Percentiles rank a stretch among this genome's conserved stretches.
Conservation (phyloP, 1,140 invertebrate species). For the Pristionchus pacificus region DNA sequence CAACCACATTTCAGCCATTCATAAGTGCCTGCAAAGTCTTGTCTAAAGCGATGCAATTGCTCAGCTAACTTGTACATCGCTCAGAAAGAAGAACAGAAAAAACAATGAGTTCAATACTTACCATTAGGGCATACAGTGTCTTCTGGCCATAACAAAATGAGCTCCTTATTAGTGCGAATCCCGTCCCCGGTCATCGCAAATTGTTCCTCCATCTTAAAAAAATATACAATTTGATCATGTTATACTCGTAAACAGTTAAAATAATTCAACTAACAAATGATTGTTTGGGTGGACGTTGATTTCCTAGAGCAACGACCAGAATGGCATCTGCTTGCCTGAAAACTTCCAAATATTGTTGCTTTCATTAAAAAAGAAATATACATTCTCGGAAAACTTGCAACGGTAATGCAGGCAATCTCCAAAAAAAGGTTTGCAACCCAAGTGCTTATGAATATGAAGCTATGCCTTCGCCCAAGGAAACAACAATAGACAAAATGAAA, state of each 20-base stretch:
- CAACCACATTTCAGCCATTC: slow-evolving; percentile 93
- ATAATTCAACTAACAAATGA: slow-evolving; percentile 44
- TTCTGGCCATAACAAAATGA: slow-evolving; percentile 86
- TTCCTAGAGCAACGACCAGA: slow-evolving; percentile 74
- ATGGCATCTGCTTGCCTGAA: slow-evolving; percentile 97
- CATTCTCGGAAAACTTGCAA: no score
- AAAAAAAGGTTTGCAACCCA: no score
- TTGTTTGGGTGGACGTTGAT: slow-evolving; percentile 44
- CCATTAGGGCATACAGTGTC: slow-evolving; percentile 76
- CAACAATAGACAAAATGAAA: no score
- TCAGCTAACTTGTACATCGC: no score
- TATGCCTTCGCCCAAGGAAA: no score
- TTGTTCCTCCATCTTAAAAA: slow-evolving; percentile 83
- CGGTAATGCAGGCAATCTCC: no score
- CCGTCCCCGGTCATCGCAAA: slow-evolving; percentile 77
- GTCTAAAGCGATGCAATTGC: no score
- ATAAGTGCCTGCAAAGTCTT: slow-evolving; percentile 66
- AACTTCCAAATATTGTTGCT: no score
- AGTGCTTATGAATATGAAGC: no score
- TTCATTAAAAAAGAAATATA: no score
- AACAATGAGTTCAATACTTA: neutral
- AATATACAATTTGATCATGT: slow-evolving; percentile 20
- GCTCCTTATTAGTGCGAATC: slow-evolving; percentile 90
- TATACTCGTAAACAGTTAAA: slow-evolving; percentile 16
- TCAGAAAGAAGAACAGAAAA: no score